Percentiles rank a stretch among this genome's conserved stretches.
Conservation (phyloP, 2,113 vertebrate genomes). For the Corynorhinus townsendii region DNA sequence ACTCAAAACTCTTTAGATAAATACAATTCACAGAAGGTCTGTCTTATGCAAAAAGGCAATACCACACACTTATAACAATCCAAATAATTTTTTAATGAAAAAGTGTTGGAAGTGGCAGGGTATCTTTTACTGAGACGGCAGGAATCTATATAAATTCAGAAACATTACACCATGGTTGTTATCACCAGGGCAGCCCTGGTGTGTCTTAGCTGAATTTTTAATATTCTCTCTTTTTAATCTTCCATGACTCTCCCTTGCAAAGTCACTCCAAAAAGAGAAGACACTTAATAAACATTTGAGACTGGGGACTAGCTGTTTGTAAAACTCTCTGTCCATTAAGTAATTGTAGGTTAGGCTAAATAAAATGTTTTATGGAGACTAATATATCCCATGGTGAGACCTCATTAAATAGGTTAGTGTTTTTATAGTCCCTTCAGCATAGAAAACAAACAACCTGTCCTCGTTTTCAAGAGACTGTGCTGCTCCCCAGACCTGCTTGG, state of each 20-base stretch:
- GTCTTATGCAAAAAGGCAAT: slow-evolving; percentile 69
- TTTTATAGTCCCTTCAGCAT: slow-evolving; percentile 60
- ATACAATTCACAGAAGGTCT: slow-evolving; percentile 24
- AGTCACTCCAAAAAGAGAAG: slow-evolving; percentile 59
- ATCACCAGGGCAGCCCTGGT: slow-evolving; percentile 57
- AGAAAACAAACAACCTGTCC: slow-evolving; percentile 61
- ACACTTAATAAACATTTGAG: slow-evolving; percentile 66
- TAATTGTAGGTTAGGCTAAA: slow-evolving; percentile 50
- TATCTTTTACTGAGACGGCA: slow-evolving; percentile 52
- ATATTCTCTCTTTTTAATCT: slow-evolving; percentile 71
- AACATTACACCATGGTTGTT: slow-evolving; percentile 49
- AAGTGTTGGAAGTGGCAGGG: slow-evolving; percentile 22
- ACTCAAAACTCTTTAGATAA: slow-evolving; percentile 34
- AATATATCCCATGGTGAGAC: slow-evolving; percentile 44
- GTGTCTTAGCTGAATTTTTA: slow-evolving; percentile 65
- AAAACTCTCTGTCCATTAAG: slow-evolving; percentile 66
- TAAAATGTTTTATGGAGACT: slow-evolving; percentile 61
- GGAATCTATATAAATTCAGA: slow-evolving; percentile 60
- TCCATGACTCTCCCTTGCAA: slow-evolving; percentile 58
- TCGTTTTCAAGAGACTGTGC: slow-evolving; percentile 51
- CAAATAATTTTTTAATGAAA: slow-evolving; percentile 43
- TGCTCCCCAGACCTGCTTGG: slow-evolving; percentile 44
- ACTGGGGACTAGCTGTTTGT: slow-evolving; percentile 55
- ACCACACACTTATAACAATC: slow-evolving; percentile 39
- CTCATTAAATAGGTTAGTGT: slow-evolving; percentile 63